Evolutionary conservation across 2,113 vertebrate genomes (phyloP).

Genomic region (Amphilophus citrinellus): DNA sequence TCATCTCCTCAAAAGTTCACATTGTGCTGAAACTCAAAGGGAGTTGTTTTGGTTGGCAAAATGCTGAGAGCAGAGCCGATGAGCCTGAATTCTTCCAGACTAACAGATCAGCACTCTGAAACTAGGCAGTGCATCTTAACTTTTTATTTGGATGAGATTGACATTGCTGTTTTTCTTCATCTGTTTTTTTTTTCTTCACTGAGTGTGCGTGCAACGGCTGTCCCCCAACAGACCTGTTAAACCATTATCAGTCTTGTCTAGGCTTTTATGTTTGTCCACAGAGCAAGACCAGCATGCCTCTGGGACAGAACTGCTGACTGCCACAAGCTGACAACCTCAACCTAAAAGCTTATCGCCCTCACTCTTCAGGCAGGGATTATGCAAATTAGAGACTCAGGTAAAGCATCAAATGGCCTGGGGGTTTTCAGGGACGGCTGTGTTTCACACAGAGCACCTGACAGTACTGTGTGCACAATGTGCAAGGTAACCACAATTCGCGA

Average conservation of each 20-base stretch:
- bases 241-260: slow-evolving; percentile 59
- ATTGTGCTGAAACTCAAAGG: not conserved
- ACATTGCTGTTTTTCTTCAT: slow-evolving; percentile 2
- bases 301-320: slow-evolving; percentile 68
- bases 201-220: slow-evolving; percentile 30
- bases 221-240: slow-evolving; percentile 45
- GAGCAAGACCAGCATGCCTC: slow-evolving; percentile 27
- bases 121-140: slow-evolving; percentile 21
- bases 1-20: slow-evolving; percentile 58
- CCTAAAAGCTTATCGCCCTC: slow-evolving; percentile 62
- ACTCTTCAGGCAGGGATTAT: slow-evolving; percentile 58
- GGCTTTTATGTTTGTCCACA: slow-evolving; percentile 63
- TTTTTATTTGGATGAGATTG: slow-evolving; percentile 50
- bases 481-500: not conserved
- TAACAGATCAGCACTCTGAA: slow-evolving; percentile 53
- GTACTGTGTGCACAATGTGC: not conserved
- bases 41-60: slow-evolving; percentile 51
- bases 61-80: slow-evolving; percentile 10
- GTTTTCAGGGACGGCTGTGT: slow-evolving; percentile 15
- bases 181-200: slow-evolving; percentile 35
- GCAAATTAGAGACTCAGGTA: slow-evolving; percentile 57
- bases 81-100: slow-evolving; percentile 28
- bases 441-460: not conserved
- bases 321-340: slow-evolving; percentile 41
- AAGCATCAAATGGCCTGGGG: slow-evolving; percentile 33